Evolutionary conservation across 2,888 invertebrate genomes (phyloP).

Genomic region (Chalcis sispes): DNA sequence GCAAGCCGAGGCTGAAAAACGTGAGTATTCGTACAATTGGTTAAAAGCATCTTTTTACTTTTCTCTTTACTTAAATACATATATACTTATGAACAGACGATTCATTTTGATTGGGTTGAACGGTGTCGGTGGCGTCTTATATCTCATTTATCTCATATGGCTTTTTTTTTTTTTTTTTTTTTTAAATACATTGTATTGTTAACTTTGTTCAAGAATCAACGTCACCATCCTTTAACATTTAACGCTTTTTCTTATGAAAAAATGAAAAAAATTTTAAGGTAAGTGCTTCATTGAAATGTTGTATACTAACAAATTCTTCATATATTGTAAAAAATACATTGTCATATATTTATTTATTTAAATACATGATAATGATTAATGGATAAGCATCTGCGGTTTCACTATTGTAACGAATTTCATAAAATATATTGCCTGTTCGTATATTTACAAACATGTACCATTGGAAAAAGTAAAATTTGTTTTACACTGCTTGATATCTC

Average conservation of each 20-base stretch:
- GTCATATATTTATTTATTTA: background rate
- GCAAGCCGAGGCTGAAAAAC: constrained; percentile 76
- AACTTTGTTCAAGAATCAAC: constrained; percentile 49
- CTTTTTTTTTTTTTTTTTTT: constrained; percentile 32
- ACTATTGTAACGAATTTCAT: too few species aligned
- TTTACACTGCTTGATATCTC: background rate
- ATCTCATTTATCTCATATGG: too few species aligned
- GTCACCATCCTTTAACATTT: constrained; percentile 24
- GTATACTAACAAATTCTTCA: background rate
- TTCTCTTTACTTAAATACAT: constrained; percentile 38
- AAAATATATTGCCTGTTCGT: background rate
- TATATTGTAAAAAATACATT: too few species aligned
- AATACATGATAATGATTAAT: background rate
- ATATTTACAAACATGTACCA: background rate
- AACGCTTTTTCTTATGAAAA: too few species aligned
- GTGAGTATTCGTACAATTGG: constrained; percentile 76
- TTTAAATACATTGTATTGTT: constrained; percentile 44
- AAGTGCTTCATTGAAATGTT: background rate
- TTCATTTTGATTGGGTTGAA: constrained; percentile 40
- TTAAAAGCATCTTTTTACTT: constrained; percentile 44
- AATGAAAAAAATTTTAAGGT: background rate
- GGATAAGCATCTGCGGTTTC: too few species aligned
- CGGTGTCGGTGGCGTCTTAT: constrained; percentile 46
- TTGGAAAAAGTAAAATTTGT: background rate
- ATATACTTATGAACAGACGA: constrained; percentile 2